Conservation (phyloP, 2,797 vertebrate genomes). For the Cyclura pinguis region DNA sequence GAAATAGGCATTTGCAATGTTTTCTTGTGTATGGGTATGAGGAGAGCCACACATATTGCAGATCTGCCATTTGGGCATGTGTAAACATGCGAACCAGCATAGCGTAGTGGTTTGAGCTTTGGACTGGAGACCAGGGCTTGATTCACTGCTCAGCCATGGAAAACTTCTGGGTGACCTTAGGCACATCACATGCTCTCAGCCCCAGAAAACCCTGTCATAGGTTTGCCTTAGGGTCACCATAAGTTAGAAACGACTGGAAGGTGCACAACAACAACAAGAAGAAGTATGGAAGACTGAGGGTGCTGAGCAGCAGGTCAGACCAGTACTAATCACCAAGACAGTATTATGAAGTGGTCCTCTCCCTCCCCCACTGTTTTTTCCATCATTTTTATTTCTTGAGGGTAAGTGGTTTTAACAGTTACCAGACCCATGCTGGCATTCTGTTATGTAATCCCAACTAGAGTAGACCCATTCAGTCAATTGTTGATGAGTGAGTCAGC, state of each 20-base stretch:
- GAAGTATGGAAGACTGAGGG: neutral
- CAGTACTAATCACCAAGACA: neutral
- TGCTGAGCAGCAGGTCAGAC: neutral
- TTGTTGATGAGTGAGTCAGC: too few species aligned
- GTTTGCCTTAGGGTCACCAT: too few species aligned
- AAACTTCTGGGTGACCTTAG: too few species aligned
- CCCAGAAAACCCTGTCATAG: too few species aligned
- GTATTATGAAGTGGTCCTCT: neutral
- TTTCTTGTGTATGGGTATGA: neutral
- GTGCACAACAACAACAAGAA: too few species aligned
- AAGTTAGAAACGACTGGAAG: too few species aligned
- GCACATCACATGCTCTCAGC: too few species aligned
- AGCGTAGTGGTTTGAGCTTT: too few species aligned
- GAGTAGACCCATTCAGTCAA: neutral
- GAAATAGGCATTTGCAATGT: neutral
- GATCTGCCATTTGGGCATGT: neutral
- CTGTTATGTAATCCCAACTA: neutral
- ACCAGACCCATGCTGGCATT: neutral
- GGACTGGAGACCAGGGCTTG: too few species aligned
- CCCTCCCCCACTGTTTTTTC: neutral
- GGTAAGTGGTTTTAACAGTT: neutral
- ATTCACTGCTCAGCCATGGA: too few species aligned
- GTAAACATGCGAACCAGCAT: neutral
- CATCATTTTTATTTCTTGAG: neutral
- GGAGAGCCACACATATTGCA: neutral